Base-by-base conservation (phyloP, 2,888 invertebrate genomes). In the Nephrotoma guestfalica region DNA sequence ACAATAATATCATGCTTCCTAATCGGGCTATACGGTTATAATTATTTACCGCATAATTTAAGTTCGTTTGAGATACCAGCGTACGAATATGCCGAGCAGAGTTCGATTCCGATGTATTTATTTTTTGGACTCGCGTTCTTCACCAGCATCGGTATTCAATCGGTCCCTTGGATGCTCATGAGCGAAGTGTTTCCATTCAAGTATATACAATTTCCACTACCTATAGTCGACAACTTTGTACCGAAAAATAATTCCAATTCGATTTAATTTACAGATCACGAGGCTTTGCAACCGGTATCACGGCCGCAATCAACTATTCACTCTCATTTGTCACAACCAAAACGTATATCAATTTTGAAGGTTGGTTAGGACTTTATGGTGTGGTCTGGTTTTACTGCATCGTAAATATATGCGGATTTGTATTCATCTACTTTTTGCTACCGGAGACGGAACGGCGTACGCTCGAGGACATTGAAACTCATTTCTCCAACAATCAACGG, bases 171-270 rank as follows among this genome's bases (percentile, higher is more conserved):
- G 93, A 92, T 93, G 87, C 88, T 93, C 83, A 90, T 93, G 6
- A 93, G 93, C 87, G 93, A 94, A 90, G 92, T 94, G 6, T 94
- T 93, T 88, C 93, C 93, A 0, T 92, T 93, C 88, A 93, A 93
- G 93, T 93, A 89, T 90, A 51, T 6, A 40, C 7, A 43, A 86
- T 86, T 87, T 42, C 47, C 2, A 2, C 30, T 30, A 30, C 30
- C 30, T 30, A 30, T 2, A 30, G 30, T 30, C 30, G 2, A 30
- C 30, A 30, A 30, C 30, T 30, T 30, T 30, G 30, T 71, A 18
- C n/a, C 15, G 83, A 85, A 42, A 41, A 41, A 30, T 85, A 45
- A 85, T 84, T n/a, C 30, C 40, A 83, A 51, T 15, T 51, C 51
- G 51, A 51, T 41, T 85, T 42, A 85, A 30, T 45, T 85, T 41